These are phyloP conservation scores for Saimiri boliviensis DNA, from an alignment of 2,113 vertebrate genomes.

Conservation along the genomic window DNA sequence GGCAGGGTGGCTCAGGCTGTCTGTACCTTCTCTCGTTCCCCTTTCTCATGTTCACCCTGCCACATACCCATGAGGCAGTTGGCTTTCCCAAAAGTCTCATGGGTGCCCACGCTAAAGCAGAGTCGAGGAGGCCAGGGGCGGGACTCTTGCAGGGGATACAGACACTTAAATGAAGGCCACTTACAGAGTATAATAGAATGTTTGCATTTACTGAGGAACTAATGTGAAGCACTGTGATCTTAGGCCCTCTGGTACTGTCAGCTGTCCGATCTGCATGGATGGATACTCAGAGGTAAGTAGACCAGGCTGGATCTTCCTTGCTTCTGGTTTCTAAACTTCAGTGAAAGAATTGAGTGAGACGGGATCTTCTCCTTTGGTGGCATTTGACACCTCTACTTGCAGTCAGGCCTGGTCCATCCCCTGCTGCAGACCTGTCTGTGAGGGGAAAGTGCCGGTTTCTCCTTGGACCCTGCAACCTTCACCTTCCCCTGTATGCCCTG, in stretches of 20 bases:
- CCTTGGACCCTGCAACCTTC: background rate
- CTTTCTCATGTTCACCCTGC: background rate
- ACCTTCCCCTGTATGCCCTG: background rate
- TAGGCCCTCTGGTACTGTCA: conserved; percentile 89
- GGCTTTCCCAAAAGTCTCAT: background rate
- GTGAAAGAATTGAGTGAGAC: background rate
- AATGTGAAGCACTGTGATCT: conserved; percentile 63
- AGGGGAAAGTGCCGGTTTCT: background rate
- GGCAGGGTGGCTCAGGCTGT: rapidly evolving
- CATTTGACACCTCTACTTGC: background rate
- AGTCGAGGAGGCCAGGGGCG: background rate
- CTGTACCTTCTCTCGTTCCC: background rate
- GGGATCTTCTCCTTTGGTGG: background rate
- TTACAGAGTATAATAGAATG: rapidly evolving
- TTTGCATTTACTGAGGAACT: background rate
- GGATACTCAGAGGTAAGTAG: conserved; percentile 91
- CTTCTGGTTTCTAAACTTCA: background rate
- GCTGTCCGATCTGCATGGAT: conserved; percentile 96
- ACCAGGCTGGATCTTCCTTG: rapidly evolving
- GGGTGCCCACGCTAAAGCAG: background rate
- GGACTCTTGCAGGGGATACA: background rate
- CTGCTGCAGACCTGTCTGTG: background rate
- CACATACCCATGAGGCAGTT: too few relatives aligned
- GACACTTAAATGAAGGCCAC: background rate
- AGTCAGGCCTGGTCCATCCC: rapidly evolving